These are phyloP conservation scores for Caenorhabditis sp. DNA, from an alignment of 2,888 invertebrate genomes.

Conservation along the genomic window DNA sequence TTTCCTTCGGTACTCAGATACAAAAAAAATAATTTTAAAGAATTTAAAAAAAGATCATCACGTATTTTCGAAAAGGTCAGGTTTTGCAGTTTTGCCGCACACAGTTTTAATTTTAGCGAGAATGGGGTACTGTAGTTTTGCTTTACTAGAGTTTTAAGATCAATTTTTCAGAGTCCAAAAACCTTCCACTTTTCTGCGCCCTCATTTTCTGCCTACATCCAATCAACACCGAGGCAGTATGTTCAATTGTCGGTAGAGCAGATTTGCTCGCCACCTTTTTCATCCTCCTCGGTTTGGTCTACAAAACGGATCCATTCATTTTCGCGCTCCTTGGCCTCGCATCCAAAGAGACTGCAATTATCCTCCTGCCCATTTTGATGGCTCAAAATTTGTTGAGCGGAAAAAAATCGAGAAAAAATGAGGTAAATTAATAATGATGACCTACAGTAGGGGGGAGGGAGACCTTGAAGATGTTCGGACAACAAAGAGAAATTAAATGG, in stretches of 20 bases:
- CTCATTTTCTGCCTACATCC: conserved; percentile 92
- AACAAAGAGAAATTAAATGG: background rate
- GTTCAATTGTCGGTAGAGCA: conserved; percentile 87
- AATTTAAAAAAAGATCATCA: too few species aligned
- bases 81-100: conserved; percentile 56
- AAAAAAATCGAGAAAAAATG: background rate
- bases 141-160: too few species aligned
- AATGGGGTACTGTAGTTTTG: too few species aligned
- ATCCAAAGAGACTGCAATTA: conserved; percentile 42
- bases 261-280: conserved; percentile 90
- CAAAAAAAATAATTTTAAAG: too few species aligned
- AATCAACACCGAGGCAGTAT: conserved; percentile 87
- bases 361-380: conserved; percentile 27
- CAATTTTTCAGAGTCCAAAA: too few species aligned
- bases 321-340: conserved; percentile 26
- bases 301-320: background rate
- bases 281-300: conserved; percentile 73
- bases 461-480: conserved; percentile 18
- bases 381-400: background rate
- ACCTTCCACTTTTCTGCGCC: too few species aligned
- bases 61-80: background rate
- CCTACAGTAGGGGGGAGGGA: conserved; percentile 12
- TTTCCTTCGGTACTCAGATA: too few species aligned
- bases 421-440: background rate
- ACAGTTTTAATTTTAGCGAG: too few species aligned